Evolutionary conservation across 2,888 invertebrate species (phyloP).

Genomic region (Abscondita cerata): DNA sequence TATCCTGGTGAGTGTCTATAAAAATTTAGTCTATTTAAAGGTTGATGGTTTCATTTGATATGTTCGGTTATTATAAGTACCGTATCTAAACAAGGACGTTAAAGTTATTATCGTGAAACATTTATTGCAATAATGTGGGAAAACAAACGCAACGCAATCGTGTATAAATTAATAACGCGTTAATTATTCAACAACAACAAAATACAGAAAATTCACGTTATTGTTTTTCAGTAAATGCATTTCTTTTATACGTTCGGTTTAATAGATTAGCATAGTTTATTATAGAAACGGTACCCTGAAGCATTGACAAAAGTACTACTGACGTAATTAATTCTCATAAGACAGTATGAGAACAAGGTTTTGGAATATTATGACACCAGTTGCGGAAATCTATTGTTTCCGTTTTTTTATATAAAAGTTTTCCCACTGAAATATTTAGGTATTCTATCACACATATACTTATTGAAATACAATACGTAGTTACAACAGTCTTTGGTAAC

Average conservation of each 20-base stretch:
- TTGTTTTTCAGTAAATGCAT: not conserved
- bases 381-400: constrained; percentile 34
- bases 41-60: not conserved
- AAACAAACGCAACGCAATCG: not conserved
- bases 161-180: constrained; percentile 7
- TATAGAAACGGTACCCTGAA: not conserved
- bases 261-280: constrained; percentile 6
- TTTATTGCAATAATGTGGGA: constrained; percentile 14
- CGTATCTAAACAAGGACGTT: constrained; percentile 4
- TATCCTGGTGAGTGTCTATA: constrained; percentile 66
- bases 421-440: constrained; percentile 13
- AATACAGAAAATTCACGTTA: constrained; percentile 4
- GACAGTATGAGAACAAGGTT: constrained; percentile 31
- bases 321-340: constrained; percentile 29
- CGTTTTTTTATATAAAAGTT: not conserved
- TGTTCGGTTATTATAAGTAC: not conserved
- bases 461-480: constrained; percentile 9
- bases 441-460: constrained; percentile 10
- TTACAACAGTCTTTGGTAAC: too few species aligned
- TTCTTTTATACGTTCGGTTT: constrained; percentile 6
- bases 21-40: not conserved
- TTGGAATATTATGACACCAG: constrained; percentile 30
- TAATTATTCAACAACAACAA: constrained; percentile 7
- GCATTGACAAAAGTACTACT: constrained; percentile 22
- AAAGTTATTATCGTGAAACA: constrained; percentile 2